Evolutionary conservation across 2,113 vertebrate species (phyloP).

Genomic region (Empidonax alnorum): DNA sequence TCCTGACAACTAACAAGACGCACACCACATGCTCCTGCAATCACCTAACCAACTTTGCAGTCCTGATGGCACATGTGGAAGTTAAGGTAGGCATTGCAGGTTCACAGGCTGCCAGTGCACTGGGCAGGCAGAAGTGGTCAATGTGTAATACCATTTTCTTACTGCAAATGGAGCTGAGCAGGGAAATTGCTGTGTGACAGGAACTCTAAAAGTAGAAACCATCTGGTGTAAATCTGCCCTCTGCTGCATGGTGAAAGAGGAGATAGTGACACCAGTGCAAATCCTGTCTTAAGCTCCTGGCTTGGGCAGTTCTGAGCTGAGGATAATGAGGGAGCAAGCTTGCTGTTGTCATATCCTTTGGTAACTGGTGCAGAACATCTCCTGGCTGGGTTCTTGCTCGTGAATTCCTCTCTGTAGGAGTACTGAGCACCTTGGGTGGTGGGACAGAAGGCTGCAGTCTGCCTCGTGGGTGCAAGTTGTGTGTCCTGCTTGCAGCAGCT

Average conservation of each 20-base stretch:
- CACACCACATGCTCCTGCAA: constrained; percentile 98
- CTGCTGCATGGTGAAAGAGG: background rate
- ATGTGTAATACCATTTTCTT: background rate
- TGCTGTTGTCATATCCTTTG: background rate
- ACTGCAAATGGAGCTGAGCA: background rate
- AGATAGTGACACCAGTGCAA: background rate
- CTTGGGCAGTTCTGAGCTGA: background rate
- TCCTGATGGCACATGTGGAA: constrained; percentile 98
- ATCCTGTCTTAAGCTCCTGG: background rate
- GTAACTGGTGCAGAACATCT: background rate
- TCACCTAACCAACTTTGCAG: constrained; percentile 96
- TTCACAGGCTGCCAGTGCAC: background rate
- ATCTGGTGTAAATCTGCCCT: background rate
- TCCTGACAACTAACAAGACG: constrained; percentile 90
- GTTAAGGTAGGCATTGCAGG: constrained; percentile 85
- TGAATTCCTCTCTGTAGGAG: background rate
- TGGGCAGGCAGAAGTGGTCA: background rate
- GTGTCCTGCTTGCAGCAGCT: background rate
- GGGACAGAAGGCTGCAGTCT: background rate
- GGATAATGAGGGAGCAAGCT: background rate
- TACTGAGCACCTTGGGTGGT: background rate
- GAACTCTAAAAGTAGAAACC: background rate
- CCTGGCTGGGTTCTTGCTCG: background rate
- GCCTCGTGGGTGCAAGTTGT: background rate
- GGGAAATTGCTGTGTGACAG: background rate